Conservation (phyloP, 2,797 vertebrate genomes). For the Gobio occitaniae region DNA sequence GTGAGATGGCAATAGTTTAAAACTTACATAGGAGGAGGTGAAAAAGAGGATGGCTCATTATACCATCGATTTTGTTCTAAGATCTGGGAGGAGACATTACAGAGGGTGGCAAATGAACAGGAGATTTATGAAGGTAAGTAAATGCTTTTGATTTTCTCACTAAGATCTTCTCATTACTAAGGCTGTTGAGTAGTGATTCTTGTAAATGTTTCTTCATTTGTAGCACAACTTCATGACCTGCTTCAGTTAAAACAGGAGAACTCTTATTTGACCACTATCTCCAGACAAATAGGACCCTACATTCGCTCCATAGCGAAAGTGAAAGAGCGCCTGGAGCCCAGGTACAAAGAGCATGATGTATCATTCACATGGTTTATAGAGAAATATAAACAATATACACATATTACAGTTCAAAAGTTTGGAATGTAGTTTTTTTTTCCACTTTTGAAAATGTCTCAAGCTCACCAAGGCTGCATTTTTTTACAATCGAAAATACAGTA, state of each 20-base stretch:
- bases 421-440: neutral
- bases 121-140: conserved; percentile 86
- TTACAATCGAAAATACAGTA: neutral
- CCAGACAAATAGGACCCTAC: conserved; percentile 85
- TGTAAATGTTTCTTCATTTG: neutral
- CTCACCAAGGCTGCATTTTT: neutral
- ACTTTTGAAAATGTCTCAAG: neutral
- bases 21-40: neutral
- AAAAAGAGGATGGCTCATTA: neutral
- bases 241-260: conserved; percentile 85
- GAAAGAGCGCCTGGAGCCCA: conserved; percentile 86
- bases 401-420: neutral
- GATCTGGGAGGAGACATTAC: conserved; percentile 87
- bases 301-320: conserved; percentile 85
- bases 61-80: conserved; percentile 62
- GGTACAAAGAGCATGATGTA: conserved; percentile 66
- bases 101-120: conserved; percentile 84
- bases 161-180: neutral
- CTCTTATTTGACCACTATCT: conserved; percentile 81
- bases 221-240: conserved; percentile 85
- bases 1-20: conserved; percentile 61
- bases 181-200: neutral
- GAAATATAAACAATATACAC: neutral
- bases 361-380: neutral
- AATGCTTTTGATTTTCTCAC: neutral